Conservation (phyloP, 2,888 invertebrate genomes). For the Mimachlamys varia region DNA sequence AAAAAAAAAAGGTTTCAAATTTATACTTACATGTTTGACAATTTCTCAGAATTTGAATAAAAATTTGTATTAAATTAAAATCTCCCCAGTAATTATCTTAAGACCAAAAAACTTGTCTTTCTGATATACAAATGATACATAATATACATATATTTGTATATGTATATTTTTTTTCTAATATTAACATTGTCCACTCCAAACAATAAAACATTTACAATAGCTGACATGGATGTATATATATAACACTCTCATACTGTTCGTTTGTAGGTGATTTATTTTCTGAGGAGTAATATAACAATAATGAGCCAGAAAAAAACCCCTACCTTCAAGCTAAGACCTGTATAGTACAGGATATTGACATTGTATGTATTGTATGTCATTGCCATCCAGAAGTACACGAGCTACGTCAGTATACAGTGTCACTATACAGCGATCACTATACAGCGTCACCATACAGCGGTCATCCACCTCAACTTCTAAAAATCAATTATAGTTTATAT, state of each 20-base stretch:
- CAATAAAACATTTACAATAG: too few species aligned
- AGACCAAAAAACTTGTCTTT: too few species aligned
- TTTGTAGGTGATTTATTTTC: not conserved
- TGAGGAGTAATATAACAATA: not conserved
- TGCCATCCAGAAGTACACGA: not conserved
- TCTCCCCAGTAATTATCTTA: too few species aligned
- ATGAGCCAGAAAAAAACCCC: not conserved
- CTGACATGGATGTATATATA: not conserved
- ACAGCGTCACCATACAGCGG: not conserved
- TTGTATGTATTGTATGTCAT: not conserved
- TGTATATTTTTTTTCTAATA: too few species aligned
- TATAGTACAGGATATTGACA: not conserved
- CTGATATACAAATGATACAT: too few species aligned
- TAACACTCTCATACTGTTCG: not conserved
- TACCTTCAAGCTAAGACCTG: slow-evolving; percentile 1
- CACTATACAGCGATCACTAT: not conserved
- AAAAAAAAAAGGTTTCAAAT: too few species aligned
- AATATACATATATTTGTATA: too few species aligned
- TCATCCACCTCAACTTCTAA: not conserved
- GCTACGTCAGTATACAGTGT: not conserved
- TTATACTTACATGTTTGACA: too few species aligned
- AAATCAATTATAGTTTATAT: not conserved
- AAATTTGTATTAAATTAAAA: too few species aligned
- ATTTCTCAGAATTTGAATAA: too few species aligned
- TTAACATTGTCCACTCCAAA: too few species aligned